phyloP scores from a whole-genome alignment of 2,888 invertebrate species.

The Platyscelio sp. region DNA sequence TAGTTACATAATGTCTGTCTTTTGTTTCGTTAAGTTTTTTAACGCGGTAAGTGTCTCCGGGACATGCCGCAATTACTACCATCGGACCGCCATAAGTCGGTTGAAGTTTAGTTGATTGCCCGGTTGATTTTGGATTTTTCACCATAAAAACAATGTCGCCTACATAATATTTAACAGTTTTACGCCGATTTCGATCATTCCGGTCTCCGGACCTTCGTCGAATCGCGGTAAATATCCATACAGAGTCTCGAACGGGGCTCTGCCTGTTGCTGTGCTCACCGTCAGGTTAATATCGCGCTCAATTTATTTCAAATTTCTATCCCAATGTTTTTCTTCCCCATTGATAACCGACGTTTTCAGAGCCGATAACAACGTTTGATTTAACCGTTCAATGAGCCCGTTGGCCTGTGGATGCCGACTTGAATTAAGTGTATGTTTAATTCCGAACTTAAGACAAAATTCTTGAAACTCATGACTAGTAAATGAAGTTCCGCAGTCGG shows the following conservation, averaged over 20 bases:
- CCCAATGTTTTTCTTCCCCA: not conserved
- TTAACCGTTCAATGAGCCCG: constrained; percentile 41
- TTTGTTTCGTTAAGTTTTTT: too few relatives aligned
- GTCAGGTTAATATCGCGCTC: constrained; percentile 15
- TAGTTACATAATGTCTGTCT: too few relatives aligned
- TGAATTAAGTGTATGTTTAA: constrained; percentile 5
- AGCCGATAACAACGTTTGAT: constrained; percentile 35
- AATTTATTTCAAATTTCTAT: constrained; percentile 12
- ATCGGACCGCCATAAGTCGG: not conserved
- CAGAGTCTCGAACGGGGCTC: constrained; percentile 25
- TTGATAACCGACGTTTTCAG: not conserved
- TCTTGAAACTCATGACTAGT: constrained; percentile 46
- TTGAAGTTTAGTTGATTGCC: not conserved
- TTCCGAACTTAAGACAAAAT: constrained; percentile 52
- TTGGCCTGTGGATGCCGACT: constrained; percentile 58
- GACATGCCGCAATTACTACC: not conserved
- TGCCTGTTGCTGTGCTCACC: constrained; percentile 14
- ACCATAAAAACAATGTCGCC: not conserved
- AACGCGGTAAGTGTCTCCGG: not conserved
- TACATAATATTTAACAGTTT: not conserved
- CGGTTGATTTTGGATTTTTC: not conserved
- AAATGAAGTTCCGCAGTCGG: constrained; percentile 63
- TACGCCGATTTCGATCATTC: not conserved
- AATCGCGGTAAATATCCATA: constrained; percentile 39
- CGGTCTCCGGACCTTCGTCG: too few relatives aligned